phyloP scores from a whole-genome alignment of 1,140 invertebrate genomes.

The Rhizoglyphus robini region DNA sequence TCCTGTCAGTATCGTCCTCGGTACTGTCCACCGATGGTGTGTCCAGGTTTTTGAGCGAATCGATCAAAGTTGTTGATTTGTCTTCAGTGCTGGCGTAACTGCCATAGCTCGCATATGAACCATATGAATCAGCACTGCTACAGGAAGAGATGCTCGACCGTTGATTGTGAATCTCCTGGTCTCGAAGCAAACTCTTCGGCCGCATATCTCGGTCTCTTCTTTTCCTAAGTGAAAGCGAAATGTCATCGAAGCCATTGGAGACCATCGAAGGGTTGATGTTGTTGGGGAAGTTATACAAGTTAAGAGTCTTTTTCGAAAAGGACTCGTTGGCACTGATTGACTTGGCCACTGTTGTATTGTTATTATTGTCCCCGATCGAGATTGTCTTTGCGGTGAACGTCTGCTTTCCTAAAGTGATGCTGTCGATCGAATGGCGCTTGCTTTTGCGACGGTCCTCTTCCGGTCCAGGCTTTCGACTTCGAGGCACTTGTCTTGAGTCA shows the following conservation, averaged over 20 bases:
- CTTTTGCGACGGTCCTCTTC: conserved; percentile 28
- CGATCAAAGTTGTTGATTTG: conserved; percentile 12
- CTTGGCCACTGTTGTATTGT: neutral
- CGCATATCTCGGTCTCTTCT: conserved; percentile 23
- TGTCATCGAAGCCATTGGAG: conserved; percentile 23
- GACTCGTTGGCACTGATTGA: neutral
- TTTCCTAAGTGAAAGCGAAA: conserved; percentile 20
- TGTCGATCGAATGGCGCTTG: conserved; percentile 25
- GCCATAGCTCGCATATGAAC: conserved; percentile 15
- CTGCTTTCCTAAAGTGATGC: neutral
- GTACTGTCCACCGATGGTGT: conserved; percentile 12
- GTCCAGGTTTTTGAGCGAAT: conserved; percentile 19
- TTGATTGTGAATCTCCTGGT: conserved; percentile 41
- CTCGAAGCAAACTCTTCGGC: conserved; percentile 21
- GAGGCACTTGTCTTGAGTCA: conserved; percentile 46
- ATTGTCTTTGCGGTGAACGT: neutral
- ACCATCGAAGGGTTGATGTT: conserved; percentile 12
- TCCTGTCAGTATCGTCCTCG: conserved; percentile 11
- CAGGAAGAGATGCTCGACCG: conserved; percentile 25
- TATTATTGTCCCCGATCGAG: neutral
- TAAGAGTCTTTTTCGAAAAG: conserved; percentile 1
- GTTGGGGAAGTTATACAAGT: neutral
- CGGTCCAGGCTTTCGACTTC: conserved; percentile 48
- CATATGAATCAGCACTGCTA: conserved; percentile 21
- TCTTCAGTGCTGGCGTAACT: conserved; percentile 21